Evolutionary conservation across 1,140 invertebrate species (phyloP).

Genomic region (Holotrichia oblita): DNA sequence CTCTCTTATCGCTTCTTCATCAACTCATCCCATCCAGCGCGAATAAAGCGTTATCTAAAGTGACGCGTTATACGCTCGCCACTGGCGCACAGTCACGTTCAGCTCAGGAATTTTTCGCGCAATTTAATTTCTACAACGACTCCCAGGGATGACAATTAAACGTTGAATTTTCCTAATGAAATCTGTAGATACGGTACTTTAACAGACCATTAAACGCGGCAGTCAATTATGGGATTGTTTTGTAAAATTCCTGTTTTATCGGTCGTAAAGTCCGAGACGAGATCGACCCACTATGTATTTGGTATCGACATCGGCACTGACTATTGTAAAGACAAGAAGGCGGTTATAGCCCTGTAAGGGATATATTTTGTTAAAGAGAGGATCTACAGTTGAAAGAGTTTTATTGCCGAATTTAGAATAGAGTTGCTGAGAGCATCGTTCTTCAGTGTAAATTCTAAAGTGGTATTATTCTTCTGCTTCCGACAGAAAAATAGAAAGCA

Average conservation of each 20-base stretch:
- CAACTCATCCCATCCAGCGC: neutral
- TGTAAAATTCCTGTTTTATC: constrained; percentile 9
- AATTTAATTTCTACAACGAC: constrained; percentile 8
- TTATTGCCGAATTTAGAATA: too few species aligned
- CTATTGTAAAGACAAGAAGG: too few species aligned
- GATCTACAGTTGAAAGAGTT: too few species aligned
- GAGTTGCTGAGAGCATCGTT: too few species aligned
- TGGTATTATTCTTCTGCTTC: too few species aligned
- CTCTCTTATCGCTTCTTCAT: neutral
- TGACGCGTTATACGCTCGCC: neutral
- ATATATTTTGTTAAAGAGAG: too few species aligned
- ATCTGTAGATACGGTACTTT: constrained; percentile 7
- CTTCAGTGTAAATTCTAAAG: too few species aligned
- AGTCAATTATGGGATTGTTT: constrained; percentile 8
- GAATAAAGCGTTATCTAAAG: neutral
- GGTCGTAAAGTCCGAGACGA: constrained; percentile 10
- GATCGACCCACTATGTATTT: neutral
- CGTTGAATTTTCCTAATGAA: constrained; percentile 17
- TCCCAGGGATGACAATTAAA: neutral
- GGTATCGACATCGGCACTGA: neutral
- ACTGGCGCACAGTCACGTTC: neutral
- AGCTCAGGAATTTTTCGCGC: neutral
- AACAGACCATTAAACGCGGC: constrained; percentile 6
- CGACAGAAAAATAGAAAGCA: too few species aligned
- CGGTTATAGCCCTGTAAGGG: too few species aligned